These are phyloP conservation scores for Rotaria macrura DNA, from an alignment of 2,888 invertebrate genomes.

Conservation along the genomic window DNA sequence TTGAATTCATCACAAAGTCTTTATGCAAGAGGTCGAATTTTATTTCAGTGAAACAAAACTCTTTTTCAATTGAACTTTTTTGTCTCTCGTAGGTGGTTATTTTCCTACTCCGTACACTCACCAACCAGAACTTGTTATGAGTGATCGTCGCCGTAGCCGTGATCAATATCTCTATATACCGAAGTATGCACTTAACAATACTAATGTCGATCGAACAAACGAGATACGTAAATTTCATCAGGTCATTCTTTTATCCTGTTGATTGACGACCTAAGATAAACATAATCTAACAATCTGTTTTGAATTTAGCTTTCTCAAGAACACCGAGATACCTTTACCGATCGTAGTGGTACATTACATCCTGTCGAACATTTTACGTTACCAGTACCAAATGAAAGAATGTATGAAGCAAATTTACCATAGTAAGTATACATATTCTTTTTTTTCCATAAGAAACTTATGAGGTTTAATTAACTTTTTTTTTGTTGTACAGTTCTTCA, in stretches of 20 bases:
- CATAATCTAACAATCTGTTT: conserved; percentile 17
- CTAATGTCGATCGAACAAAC: conserved; percentile 46
- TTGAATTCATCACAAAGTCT: conserved; percentile 44
- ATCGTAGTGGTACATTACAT: conserved; percentile 44
- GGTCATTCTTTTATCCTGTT: conserved; percentile 37
- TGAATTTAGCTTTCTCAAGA: conserved; percentile 43
- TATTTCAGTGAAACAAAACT: no score
- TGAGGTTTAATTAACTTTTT: not conserved
- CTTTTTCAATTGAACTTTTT: no score
- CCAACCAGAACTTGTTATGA: conserved; percentile 47
- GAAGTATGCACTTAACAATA: conserved; percentile 44
- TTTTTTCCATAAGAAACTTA: not conserved
- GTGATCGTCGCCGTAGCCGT: conserved; percentile 43
- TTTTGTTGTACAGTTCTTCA: conserved; percentile 13
- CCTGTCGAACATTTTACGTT: conserved; percentile 42
- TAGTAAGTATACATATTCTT: not conserved
- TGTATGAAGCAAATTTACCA: conserved; percentile 31
- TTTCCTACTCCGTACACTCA: conserved; percentile 50
- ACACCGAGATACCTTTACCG: conserved; percentile 47
- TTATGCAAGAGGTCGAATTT: conserved; percentile 37
- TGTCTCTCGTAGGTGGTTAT: conserved; percentile 40
- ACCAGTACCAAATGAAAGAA: conserved; percentile 27
- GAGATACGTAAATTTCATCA: conserved; percentile 43
- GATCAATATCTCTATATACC: conserved; percentile 46
- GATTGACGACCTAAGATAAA: not conserved